Conservation (phyloP, 2,888 invertebrate species). For the Caenorhabditis sp. region DNA sequence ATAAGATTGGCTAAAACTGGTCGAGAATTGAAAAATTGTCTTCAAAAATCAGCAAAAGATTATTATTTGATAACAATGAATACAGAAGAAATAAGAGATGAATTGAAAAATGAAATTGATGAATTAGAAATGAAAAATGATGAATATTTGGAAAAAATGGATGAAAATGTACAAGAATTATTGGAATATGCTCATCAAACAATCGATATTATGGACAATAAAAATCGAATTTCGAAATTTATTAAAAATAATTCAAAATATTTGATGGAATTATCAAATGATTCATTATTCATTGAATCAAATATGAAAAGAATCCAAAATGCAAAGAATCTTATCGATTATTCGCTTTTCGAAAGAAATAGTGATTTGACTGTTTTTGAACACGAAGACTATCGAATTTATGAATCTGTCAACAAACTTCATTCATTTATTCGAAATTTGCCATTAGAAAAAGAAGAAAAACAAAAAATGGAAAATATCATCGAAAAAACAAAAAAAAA, state of each 20-base stretch:
- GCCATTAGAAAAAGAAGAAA: neutral
- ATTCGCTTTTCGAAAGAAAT: neutral
- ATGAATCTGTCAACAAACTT: neutral
- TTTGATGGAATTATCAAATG: neutral
- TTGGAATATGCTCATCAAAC: neutral
- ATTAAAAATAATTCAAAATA: neutral
- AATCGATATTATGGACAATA: neutral
- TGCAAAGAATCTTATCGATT: neutral
- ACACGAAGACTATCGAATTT: neutral
- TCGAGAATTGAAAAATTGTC: neutral
- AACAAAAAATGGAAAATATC: neutral
- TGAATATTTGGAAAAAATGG: neutral
- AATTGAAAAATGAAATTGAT: neutral
- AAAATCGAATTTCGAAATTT: neutral
- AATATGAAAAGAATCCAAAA: neutral
- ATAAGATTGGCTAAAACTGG: neutral
- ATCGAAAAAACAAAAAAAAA: neutral
- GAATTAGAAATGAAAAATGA: neutral
- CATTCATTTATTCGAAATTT: neutral
- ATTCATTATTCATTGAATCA: neutral
- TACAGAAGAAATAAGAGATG: neutral
- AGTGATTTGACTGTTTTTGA: neutral
- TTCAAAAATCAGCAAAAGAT: neutral
- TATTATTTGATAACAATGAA: neutral
- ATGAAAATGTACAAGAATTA: neutral